Percentiles rank a stretch among this genome's conserved stretches.
These are phyloP conservation scores for Ochropleura plecta DNA, from an alignment of 2,888 invertebrate genomes.

Conservation along the genomic window DNA sequence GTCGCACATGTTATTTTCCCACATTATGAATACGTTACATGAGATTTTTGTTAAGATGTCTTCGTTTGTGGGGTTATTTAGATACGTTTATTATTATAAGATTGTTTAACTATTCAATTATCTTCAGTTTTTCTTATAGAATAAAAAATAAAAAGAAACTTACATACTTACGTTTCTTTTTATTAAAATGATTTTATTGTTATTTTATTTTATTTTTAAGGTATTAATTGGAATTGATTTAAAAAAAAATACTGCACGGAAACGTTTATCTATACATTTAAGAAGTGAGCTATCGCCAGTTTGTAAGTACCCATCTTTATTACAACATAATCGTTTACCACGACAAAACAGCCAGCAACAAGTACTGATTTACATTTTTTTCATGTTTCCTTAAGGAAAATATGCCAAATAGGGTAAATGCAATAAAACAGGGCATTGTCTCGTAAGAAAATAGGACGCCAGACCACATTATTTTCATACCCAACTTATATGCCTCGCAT, in stretches of 20 bases:
- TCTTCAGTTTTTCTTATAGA: slow-evolving; percentile 1
- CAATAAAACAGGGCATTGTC: slow-evolving; percentile 41
- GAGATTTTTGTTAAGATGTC: slow-evolving; percentile 10
- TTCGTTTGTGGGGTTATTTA: slow-evolving; percentile 13
- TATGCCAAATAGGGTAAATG: not conserved
- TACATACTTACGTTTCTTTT: too few species aligned
- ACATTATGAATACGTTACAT: slow-evolving; percentile 25
- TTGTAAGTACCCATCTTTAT: not conserved
- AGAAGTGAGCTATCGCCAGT: not conserved
- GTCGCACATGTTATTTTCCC: slow-evolving; percentile 29
- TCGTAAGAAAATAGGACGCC: slow-evolving; percentile 23
- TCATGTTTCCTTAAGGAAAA: slow-evolving; percentile 1
- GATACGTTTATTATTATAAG: slow-evolving; percentile 9
- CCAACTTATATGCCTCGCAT: slow-evolving; percentile 49
- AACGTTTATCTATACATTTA: not conserved
- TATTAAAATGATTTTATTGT: too few species aligned
- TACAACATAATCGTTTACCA: not conserved
- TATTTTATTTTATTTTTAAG: too few species aligned
- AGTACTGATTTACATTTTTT: slow-evolving; percentile 32
- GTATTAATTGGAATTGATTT: too few species aligned
- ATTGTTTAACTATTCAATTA: not conserved
- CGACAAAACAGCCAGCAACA: slow-evolving; percentile 38
- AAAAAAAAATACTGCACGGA: too few species aligned
- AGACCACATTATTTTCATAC: slow-evolving; percentile 50
- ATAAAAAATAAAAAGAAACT: too few species aligned